phyloP scores from a whole-genome alignment of 2,113 vertebrate genomes.

The Leucosticte australis region DNA sequence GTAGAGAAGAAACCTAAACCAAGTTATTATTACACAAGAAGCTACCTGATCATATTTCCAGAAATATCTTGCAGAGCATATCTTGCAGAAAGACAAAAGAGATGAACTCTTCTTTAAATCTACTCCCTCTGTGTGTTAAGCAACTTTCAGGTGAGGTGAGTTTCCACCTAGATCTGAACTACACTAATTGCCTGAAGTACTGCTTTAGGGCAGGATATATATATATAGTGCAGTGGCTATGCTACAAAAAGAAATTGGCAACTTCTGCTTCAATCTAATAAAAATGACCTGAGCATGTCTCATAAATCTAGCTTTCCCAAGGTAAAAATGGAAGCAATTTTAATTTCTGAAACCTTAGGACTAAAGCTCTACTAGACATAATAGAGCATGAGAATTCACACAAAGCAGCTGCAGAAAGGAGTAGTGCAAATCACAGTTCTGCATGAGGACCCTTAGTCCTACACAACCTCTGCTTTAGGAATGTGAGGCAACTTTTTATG shows the following conservation, averaged over 20 bases:
- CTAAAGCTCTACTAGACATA: background rate
- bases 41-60: background rate
- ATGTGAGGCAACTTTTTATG: background rate
- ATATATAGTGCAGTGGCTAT: background rate
- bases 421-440: background rate
- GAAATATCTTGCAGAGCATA: background rate
- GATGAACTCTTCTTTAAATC: background rate
- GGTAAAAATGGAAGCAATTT: background rate
- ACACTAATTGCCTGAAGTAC: background rate
- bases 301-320: background rate
- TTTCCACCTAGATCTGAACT: background rate
- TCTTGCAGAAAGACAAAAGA: background rate
- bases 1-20: background rate
- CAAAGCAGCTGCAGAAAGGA: background rate
- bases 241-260: background rate
- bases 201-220: background rate
- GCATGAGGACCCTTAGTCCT: background rate
- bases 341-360: background rate
- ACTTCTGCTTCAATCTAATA: slow-evolving; percentile 1
- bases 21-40: background rate
- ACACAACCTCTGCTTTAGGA: background rate
- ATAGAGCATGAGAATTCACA: background rate
- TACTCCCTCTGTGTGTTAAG: background rate
- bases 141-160: background rate
- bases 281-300: background rate